phyloP scores from a whole-genome alignment of 2,888 invertebrate genomes.

The Hydroisotoma schaefferi region DNA sequence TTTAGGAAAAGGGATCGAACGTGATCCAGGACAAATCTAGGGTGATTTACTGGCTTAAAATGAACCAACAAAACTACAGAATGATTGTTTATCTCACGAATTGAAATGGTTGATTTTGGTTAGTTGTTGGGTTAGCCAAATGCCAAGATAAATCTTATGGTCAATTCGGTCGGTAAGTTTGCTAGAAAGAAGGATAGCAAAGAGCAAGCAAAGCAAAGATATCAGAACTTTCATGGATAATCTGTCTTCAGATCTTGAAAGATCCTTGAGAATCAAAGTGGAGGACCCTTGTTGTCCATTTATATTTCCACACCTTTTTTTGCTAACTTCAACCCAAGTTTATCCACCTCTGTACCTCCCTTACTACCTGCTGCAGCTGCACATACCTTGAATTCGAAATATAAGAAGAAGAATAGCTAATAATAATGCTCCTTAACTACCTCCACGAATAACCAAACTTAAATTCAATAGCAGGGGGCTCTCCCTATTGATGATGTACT shows the following conservation, averaged over 20 bases:
- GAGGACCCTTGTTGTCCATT: conserved; percentile 7
- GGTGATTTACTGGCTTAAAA: conserved; percentile 5
- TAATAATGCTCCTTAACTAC: conserved; percentile 7
- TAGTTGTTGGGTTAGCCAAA: too few relatives aligned
- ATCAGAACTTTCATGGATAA: background rate
- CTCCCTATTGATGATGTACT: too few relatives aligned
- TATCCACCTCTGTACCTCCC: too few relatives aligned
- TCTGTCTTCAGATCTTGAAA: background rate
- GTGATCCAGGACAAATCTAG: conserved; percentile 1
- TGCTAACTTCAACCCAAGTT: background rate
- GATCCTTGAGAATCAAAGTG: conserved; percentile 4
- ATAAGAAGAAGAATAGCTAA: background rate
- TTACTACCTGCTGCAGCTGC: conserved; percentile 5
- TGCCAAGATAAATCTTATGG: too few relatives aligned
- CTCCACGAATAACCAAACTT: too few relatives aligned
- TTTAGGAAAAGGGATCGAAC: conserved; percentile 3
- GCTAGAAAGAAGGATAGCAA: too few relatives aligned
- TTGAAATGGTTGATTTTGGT: too few relatives aligned
- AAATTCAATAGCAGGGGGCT: too few relatives aligned
- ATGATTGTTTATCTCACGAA: too few relatives aligned
- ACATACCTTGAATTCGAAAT: background rate
- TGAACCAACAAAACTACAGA: too few relatives aligned
- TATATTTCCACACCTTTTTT: conserved; percentile 6
- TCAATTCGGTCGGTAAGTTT: too few relatives aligned
- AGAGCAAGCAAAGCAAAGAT: too few relatives aligned